Percentiles rank a stretch among this genome's conserved stretches.
These are phyloP conservation scores for Geococcyx californianus DNA, from an alignment of 2,113 vertebrate species.

Conservation along the genomic window DNA sequence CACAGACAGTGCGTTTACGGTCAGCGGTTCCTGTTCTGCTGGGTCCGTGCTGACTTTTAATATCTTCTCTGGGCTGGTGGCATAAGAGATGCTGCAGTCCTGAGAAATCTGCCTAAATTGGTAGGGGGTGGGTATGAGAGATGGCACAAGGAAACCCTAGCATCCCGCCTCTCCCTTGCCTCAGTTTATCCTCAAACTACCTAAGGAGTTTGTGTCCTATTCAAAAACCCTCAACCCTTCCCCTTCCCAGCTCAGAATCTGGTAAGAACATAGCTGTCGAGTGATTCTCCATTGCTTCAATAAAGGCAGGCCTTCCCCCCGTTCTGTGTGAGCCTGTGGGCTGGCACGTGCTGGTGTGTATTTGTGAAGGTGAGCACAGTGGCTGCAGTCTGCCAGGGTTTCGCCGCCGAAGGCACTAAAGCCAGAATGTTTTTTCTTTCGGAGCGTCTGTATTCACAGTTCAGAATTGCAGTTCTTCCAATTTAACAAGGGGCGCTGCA, in stretches of 20 bases:
- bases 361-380: neutral
- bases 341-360: neutral
- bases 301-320: neutral
- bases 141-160: neutral
- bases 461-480: slow-evolving; percentile 36
- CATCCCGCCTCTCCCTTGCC: neutral
- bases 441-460: neutral
- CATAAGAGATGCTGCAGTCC: neutral
- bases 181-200: neutral
- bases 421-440: neutral
- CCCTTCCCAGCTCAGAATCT: neutral
- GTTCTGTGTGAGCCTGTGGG: neutral
- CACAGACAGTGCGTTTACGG: accelerated
- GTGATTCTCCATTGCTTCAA: accelerated
- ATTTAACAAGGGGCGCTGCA: slow-evolving; percentile 41
- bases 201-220: neutral
- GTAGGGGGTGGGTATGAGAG: neutral
- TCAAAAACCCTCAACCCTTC: neutral
- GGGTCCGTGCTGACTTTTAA: neutral
- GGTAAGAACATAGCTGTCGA: neutral
- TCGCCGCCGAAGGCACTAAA: accelerated
- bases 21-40: neutral
- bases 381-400: neutral
- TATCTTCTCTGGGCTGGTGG: neutral
- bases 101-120: neutral